Evolutionary conservation across 1,140 invertebrate species (phyloP).

Genomic region (Musca vetustissima): DNA sequence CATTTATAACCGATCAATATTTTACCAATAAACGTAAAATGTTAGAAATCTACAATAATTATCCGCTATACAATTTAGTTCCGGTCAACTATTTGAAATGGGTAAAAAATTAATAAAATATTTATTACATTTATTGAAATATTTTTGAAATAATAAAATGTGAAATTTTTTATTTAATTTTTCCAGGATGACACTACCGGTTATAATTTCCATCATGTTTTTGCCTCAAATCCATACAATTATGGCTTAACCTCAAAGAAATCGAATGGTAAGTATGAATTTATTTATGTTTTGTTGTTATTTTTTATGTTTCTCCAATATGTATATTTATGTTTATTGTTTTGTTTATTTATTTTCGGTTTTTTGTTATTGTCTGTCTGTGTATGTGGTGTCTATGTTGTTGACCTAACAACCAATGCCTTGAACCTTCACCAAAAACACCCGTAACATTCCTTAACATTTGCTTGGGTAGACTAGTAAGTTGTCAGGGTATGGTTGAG

Average conservation of each 20-base stretch:
- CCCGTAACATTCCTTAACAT: constrained; percentile 10
- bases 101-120: constrained; percentile 6
- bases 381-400: not conserved
- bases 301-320: not conserved
- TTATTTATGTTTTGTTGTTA: not conserved
- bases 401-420: constrained; percentile 22
- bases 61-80: constrained; percentile 29
- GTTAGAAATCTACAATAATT: constrained; percentile 28
- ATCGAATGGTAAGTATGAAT: constrained; percentile 27
- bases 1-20: constrained; percentile 28
- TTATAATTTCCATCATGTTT: constrained; percentile 28
- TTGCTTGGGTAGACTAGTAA: not conserved
- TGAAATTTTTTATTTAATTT: not conserved
- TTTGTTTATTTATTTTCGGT: constrained; percentile 7
- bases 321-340: not conserved
- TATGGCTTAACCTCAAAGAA: constrained; percentile 27
- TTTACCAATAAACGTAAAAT: constrained; percentile 30
- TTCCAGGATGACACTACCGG: constrained; percentile 26
- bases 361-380: too few species aligned
- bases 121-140: constrained; percentile 6
- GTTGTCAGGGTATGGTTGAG: not conserved
- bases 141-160: not conserved
- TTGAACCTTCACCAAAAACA: not conserved
- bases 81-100: constrained; percentile 25
- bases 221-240: constrained; percentile 27